phyloP scores from a whole-genome alignment of 35 echinoderm and acorn worm genomes.

The Hemicentrotus pulcherrimus region DNA sequence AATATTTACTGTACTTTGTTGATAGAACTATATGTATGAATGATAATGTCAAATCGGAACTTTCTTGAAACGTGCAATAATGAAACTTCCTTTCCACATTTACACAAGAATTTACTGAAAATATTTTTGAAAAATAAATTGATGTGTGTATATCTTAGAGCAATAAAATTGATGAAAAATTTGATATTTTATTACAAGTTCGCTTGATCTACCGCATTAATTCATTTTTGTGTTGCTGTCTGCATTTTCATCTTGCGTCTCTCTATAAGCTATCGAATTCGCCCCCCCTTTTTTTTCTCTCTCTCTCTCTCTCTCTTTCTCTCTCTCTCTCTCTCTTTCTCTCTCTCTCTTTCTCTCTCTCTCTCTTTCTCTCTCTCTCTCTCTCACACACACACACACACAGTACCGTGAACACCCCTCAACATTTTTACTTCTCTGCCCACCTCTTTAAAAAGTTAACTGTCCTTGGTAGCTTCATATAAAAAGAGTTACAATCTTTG shows the following conservation, averaged over 20 bases:
- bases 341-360: too few relatives aligned
- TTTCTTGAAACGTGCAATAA: neutral
- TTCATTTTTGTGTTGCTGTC: neutral
- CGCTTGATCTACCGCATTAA: neutral
- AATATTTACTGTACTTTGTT: neutral
- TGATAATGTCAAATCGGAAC: neutral
- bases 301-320: neutral
- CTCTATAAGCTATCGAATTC: neutral
- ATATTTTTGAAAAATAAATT: neutral
- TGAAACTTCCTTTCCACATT: neutral
- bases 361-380: too few relatives aligned
- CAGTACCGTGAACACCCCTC: too few relatives aligned
- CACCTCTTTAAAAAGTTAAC: too few relatives aligned
- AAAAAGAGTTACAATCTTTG: too few relatives aligned
- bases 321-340: neutral
- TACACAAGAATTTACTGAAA: neutral
- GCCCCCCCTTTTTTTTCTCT: neutral
- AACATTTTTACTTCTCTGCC: too few relatives aligned
- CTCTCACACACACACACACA: too few relatives aligned
- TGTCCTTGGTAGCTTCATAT: too few relatives aligned
- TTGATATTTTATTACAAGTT: neutral
- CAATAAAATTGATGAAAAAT: neutral
- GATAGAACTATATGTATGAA: too few relatives aligned
- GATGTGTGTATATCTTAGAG: constrained; percentile 12
- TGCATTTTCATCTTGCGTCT: neutral